A percentile compares a stretch with the other conserved stretches of the same genome.
Conservation (phyloP, 2,113 vertebrate genomes). For the Rhynchopsitta pachyrhyncha region DNA sequence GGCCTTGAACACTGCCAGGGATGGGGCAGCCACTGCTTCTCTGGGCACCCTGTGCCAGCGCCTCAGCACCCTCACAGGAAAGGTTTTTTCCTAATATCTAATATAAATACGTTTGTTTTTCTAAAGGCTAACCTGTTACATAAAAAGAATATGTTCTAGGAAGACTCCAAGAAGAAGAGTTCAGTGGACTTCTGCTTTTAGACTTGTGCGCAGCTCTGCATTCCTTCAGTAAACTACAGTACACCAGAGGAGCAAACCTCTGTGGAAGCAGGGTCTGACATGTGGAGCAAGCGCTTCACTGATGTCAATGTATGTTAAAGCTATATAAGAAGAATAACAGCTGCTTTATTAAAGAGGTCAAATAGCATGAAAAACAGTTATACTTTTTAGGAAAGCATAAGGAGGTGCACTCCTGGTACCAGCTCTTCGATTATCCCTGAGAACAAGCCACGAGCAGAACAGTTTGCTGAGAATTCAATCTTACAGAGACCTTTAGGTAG, state of each 20-base stretch:
- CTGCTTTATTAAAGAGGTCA: not conserved
- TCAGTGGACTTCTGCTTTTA: not conserved
- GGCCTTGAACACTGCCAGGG: too few species aligned
- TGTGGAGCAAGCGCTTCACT: rapidly evolving
- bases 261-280: not conserved
- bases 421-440: rapidly evolving
- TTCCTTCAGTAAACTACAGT: not conserved
- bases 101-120: not conserved
- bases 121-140: not conserved
- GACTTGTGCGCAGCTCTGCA: not conserved
- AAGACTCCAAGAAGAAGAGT: conserved; percentile 1
- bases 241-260: not conserved
- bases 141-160: not conserved
- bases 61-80: not conserved
- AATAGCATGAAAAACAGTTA: not conserved
- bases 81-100: not conserved
- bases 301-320: not conserved
- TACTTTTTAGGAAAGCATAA: not conserved
- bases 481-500: not conserved
- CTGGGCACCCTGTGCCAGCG: too few species aligned
- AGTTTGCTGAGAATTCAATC: not conserved
- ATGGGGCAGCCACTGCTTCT: too few species aligned
- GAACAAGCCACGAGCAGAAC: not conserved
- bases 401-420: not conserved
- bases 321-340: rapidly evolving